phyloP scores from a whole-genome alignment of 2,797 vertebrate species.

The Pampus argenteus region DNA sequence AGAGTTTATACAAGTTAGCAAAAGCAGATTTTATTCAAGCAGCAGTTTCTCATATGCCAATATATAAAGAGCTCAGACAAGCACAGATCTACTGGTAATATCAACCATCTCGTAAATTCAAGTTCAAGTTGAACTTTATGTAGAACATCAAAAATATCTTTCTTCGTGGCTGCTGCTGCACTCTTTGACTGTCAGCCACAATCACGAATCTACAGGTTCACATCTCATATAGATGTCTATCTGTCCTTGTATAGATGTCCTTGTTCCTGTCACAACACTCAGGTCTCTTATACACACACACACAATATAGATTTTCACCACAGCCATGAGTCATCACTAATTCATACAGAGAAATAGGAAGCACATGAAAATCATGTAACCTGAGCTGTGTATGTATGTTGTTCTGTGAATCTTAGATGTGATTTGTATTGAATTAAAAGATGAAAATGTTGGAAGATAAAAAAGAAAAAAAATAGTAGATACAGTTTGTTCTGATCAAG shows the following conservation, averaged over 20 bases:
- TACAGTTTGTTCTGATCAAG: constrained; percentile 28
- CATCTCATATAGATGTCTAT: constrained; percentile 5
- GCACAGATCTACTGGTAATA: not conserved
- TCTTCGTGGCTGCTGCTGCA: not conserved
- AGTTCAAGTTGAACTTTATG: too few species aligned
- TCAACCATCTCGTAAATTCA: not conserved
- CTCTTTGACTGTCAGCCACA: not conserved
- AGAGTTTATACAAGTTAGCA: not conserved
- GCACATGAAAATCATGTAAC: constrained; percentile 12
- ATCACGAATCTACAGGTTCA: constrained; percentile 6
- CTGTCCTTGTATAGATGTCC: too few species aligned
- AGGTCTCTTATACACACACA: constrained; percentile 14
- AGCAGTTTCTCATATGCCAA: not conserved
- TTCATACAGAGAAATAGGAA: constrained; percentile 36
- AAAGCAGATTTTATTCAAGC: not conserved
- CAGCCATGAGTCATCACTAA: constrained; percentile 46
- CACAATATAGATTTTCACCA: constrained; percentile 24
- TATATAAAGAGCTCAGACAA: not conserved
- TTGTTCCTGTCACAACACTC: constrained; percentile 26
- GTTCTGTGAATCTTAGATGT: constrained; percentile 4
- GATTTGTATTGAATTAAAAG: constrained; percentile 2
- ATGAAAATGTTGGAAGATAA: constrained; percentile 8
- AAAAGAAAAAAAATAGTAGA: not conserved
- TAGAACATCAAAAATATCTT: not conserved
- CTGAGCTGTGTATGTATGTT: constrained; percentile 18